Evolutionary conservation across 2,888 invertebrate species (phyloP).

Genomic region (Zele albiditarsus): DNA sequence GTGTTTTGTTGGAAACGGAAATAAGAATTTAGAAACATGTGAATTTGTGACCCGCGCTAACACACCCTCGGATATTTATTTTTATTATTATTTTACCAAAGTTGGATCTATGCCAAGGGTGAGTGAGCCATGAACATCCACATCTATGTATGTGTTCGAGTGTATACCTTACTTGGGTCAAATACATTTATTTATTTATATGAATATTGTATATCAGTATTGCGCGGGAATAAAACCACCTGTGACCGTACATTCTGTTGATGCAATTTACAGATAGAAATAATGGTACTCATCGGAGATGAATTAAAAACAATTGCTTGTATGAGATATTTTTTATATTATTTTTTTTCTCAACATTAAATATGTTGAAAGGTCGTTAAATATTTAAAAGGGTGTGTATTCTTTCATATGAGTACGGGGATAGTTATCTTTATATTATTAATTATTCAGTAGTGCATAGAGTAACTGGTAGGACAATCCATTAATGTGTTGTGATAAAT

Average conservation of each 20-base stretch:
- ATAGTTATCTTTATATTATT: not conserved
- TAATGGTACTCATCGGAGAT: too few species aligned
- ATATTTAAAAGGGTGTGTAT: too few species aligned
- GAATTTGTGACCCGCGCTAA: too few species aligned
- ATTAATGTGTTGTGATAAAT: not conserved
- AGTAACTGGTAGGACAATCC: not conserved
- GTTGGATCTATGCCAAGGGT: not conserved
- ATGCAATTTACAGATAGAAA: too few species aligned
- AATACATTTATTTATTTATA: not conserved
- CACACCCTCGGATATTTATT: not conserved
- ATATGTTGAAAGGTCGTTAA: too few species aligned
- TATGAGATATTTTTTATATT: too few species aligned
- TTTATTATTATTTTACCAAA: not conserved
- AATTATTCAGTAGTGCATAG: not conserved
- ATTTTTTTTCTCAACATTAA: too few species aligned
- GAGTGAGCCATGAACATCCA: not conserved
- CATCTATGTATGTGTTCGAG: not conserved
- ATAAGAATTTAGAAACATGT: too few species aligned
- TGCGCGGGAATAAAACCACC: not conserved
- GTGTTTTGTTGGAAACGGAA: too few species aligned
- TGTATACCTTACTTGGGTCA: too few species aligned
- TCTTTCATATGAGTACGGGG: too few species aligned
- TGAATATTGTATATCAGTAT: not conserved
- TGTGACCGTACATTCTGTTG: not conserved
- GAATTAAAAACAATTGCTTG: too few species aligned